Percentiles rank a stretch among this genome's conserved stretches.
Conservation (phyloP, 2,797 vertebrate genomes). For the Scomberomorus guttatus region DNA sequence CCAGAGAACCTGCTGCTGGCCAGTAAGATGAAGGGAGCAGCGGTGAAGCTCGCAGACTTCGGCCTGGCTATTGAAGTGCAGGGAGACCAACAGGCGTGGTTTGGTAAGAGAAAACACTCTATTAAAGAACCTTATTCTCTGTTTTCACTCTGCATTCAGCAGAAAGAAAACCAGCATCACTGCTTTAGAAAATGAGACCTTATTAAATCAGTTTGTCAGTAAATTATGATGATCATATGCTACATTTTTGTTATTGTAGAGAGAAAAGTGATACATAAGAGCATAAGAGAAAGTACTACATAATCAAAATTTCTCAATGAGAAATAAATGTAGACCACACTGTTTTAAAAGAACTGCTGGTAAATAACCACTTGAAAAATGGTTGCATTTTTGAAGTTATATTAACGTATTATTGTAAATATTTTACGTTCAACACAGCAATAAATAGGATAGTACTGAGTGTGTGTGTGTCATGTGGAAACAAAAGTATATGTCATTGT, state of each 20-base stretch:
- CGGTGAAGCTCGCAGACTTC: slow-evolving; percentile 98
- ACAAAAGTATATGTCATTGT: neutral
- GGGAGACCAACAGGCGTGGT: slow-evolving; percentile 98
- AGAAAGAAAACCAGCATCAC: neutral
- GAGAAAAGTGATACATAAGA: neutral
- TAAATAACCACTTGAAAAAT: neutral
- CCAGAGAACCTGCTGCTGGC: slow-evolving; percentile 98
- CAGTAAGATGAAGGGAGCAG: slow-evolving; percentile 98
- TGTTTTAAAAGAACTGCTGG: neutral
- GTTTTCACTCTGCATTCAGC: neutral
- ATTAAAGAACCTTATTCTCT: neutral
- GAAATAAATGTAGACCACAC: neutral
- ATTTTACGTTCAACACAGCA: slow-evolving; percentile 15
- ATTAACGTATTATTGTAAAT: slow-evolving; percentile 1
- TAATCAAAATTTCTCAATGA: neutral
- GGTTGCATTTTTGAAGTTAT: neutral
- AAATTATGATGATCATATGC: neutral
- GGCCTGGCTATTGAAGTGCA: slow-evolving; percentile 99
- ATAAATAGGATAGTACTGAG: neutral
- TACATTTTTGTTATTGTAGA: neutral
- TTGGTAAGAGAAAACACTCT: slow-evolving; percentile 88
- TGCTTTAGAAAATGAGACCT: neutral
- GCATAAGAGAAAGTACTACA: neutral
- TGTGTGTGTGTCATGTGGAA: neutral
- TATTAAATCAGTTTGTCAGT: neutral